Evolutionary conservation across 2,797 vertebrate species (phyloP).

Genomic region (Sebastes umbrosus): DNA sequence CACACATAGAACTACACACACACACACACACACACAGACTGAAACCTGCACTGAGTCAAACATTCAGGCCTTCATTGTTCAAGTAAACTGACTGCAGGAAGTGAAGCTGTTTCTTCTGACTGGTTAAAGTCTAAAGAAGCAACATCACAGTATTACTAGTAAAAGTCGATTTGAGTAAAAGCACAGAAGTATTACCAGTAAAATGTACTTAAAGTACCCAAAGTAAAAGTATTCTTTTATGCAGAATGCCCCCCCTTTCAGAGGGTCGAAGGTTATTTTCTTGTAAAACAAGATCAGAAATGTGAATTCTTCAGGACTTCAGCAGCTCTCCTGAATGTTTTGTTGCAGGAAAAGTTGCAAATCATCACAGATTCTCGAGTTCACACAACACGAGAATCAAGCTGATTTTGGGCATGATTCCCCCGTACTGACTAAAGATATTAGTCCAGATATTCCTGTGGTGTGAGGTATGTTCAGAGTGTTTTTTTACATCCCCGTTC

Average conservation of each 20-base stretch:
- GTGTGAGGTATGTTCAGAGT: no score
- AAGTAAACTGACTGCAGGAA: background rate
- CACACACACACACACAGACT: background rate
- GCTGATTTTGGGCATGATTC: no score
- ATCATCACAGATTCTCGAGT: no score
- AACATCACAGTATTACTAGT: background rate
- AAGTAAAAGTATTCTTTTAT: fast-evolving
- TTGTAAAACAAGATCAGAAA: no score
- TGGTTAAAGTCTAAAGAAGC: background rate
- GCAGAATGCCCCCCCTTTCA: background rate
- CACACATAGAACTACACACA: background rate
- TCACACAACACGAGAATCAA: no score
- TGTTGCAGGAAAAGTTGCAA: no score
- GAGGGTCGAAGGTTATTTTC: background rate
- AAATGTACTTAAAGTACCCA: background rate
- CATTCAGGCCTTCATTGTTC: no score
- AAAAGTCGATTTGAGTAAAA: background rate
- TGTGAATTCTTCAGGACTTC: no score
- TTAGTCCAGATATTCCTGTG: fast-evolving
- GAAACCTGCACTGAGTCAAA: background rate
- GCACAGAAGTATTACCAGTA: background rate
- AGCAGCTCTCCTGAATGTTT: no score
- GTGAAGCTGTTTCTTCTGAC: background rate
- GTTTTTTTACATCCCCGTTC: no score
- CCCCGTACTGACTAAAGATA: no score